Evolutionary conservation across 2,113 vertebrate genomes (phyloP).

Genomic region (Pitta sordida): DNA sequence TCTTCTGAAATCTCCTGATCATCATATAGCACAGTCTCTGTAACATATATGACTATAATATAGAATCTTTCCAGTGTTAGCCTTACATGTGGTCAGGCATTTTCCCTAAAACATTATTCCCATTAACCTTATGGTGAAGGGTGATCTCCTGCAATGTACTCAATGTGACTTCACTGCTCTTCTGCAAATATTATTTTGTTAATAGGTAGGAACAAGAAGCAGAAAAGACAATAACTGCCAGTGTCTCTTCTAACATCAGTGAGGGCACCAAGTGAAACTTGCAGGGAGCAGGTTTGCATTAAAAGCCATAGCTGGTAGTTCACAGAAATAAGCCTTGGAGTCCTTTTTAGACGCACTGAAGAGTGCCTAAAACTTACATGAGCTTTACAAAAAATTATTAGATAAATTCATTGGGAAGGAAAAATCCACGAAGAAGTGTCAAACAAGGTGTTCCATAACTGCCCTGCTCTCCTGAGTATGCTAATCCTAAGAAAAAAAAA

Average conservation of each 20-base stretch:
- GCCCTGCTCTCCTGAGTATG: not conserved
- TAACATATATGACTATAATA: too few species aligned
- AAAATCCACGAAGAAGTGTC: not conserved
- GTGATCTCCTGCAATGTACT: slow-evolving; percentile 31
- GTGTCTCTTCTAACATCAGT: not conserved
- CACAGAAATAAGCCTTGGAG: not conserved
- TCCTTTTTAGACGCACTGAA: not conserved
- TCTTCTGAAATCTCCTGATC: not conserved
- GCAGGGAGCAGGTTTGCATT: not conserved
- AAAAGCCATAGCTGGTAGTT: not conserved
- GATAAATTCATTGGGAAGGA: not conserved
- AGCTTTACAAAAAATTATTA: not conserved
- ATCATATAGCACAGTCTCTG: not conserved
- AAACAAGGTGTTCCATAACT: not conserved
- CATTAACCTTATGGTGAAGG: slow-evolving; percentile 22
- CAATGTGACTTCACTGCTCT: not conserved
- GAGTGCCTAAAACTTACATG: not conserved
- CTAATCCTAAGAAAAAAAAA: not conserved
- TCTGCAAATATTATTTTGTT: slow-evolving; percentile 21
- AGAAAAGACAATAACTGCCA: not conserved
- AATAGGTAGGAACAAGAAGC: not conserved
- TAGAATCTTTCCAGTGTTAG: slow-evolving; percentile 18
- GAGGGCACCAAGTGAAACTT: not conserved
- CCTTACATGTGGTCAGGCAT: slow-evolving; percentile 14
- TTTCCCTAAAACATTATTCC: slow-evolving; percentile 35